Percentiles rank a stretch among this genome's conserved stretches.
Conservation (phyloP, 64 coral and sea anemone species). For the Actinia equina region DNA sequence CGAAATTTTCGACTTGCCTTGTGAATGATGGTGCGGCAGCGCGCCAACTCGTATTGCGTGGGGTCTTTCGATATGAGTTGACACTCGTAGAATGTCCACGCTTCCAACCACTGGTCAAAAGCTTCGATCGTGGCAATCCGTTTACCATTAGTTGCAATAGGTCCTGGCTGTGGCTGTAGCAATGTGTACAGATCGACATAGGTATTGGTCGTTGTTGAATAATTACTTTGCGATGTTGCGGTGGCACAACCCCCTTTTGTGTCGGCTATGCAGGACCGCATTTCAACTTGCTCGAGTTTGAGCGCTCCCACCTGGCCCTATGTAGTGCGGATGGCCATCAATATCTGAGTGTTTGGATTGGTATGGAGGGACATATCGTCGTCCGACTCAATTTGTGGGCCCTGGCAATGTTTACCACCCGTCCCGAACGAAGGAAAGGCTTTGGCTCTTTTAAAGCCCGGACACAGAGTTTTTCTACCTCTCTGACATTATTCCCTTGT, state of each 20-base stretch:
- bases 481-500: too few species aligned
- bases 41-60: neutral
- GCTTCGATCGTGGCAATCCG: slow-evolving; percentile 21
- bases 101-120: slow-evolving; percentile 37
- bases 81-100: slow-evolving; percentile 6
- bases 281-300: slow-evolving; percentile 2
- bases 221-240: neutral
- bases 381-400: too few species aligned
- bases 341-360: neutral
- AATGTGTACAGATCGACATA: neutral
- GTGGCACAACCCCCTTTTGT: neutral
- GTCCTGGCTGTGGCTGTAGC: neutral
- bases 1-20: slow-evolving; percentile 28
- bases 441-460: too few species aligned
- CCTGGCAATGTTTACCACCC: too few species aligned
- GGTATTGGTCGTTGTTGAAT: neutral
- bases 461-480: too few species aligned
- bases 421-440: too few species aligned
- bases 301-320: neutral
- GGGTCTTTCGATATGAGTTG: neutral
- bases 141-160: neutral
- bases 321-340: neutral
- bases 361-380: too few species aligned
- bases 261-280: neutral
- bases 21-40: slow-evolving; percentile 7